These are phyloP conservation scores for Euura saliciscinereae DNA, from an alignment of 1,140 invertebrate species.

Conservation along the genomic window DNA sequence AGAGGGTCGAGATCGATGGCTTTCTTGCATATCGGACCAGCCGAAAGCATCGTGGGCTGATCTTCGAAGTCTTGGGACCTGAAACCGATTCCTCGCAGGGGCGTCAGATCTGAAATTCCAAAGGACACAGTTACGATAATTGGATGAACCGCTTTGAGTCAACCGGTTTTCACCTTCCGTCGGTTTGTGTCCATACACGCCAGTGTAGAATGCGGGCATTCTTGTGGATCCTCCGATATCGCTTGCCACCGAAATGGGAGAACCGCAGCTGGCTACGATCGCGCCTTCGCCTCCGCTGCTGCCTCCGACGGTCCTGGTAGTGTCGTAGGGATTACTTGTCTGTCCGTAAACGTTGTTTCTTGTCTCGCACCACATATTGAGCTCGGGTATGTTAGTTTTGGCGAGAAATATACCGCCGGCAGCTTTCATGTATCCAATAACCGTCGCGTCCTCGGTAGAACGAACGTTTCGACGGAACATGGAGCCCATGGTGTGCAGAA, in stretches of 20 bases:
- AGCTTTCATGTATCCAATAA: slow-evolving; percentile 73
- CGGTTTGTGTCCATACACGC: slow-evolving; percentile 92
- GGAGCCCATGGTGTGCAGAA: slow-evolving; percentile 73
- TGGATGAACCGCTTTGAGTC: slow-evolving; percentile 9
- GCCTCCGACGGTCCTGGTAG: slow-evolving; percentile 80
- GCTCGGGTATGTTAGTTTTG: slow-evolving; percentile 93
- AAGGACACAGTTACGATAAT: slow-evolving; percentile 13
- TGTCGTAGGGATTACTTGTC: slow-evolving; percentile 92
- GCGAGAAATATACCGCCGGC: slow-evolving; percentile 88
- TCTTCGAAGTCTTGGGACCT: slow-evolving; percentile 62
- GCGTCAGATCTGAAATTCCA: slow-evolving; percentile 48
- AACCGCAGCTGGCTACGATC: slow-evolving; percentile 75
- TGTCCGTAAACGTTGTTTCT: slow-evolving; percentile 91
- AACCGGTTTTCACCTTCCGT: slow-evolving; percentile 65
- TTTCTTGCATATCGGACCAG: slow-evolving; percentile 81
- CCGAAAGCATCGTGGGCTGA: slow-evolving; percentile 65
- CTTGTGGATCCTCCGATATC: slow-evolving; percentile 96
- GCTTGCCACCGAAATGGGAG: slow-evolving; percentile 83
- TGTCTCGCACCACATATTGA: slow-evolving; percentile 86
- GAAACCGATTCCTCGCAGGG: slow-evolving; percentile 65
- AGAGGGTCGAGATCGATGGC: slow-evolving; percentile 77
- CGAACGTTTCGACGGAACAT: slow-evolving; percentile 59
- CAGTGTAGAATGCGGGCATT: slow-evolving; percentile 94
- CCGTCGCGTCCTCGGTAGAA: slow-evolving; percentile 77
- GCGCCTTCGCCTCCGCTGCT: slow-evolving; percentile 84